Evolutionary conservation across 2,888 invertebrate genomes (phyloP), one percentile per base, ranked within the genome.

Genomic region (Cerceris rybyensis): DNA sequence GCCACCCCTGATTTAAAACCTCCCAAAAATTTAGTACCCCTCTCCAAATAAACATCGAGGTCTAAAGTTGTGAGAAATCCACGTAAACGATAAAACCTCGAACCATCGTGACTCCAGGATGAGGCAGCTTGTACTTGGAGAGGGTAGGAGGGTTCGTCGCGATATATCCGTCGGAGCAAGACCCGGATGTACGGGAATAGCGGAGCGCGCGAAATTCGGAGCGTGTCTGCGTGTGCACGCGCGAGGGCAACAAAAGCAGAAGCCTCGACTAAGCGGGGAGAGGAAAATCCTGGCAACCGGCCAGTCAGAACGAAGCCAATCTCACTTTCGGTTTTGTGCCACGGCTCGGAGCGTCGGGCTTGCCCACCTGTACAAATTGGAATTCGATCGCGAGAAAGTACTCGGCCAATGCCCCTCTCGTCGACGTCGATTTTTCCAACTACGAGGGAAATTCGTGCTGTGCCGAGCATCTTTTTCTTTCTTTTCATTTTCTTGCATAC

Each of bases 141-240:
- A 49, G 52, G 42, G 71, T 63, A 57, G 64, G 50, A 39, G 72
- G 14, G 7, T 43, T 64, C 17, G 63, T 13, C 52, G 52, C 70
- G 72, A 69, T 83, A 74, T 77, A 78, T 83, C 80, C 76, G 75
- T 61, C 78, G 65, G 72, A 73, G 74, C 75, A 75, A 80, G 86
- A 89, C 89, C 89, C 89, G 89, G 89, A 89, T 89, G 86, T 87
- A 89, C 88, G 73, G 83, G 77, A 89, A 89, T 89, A 89, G 86
- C 80, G 68, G 75, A 77, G 72, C 70, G 82, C 83, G 83, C 84
- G 86, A 88, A 87, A 86, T 86, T 83, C 80, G 75, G 78, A 69
- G 61, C 77, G 78, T 73, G 76, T 73, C 68, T 76, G 80, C 70
- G 81, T 69, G 82, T 81, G 81, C 69, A 52, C 64, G 80, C 75